Evolutionary conservation across 1,140 invertebrate species (phyloP), one percentile per base, ranked within the genome.

Genomic region (Scaptomyza montana): DNA sequence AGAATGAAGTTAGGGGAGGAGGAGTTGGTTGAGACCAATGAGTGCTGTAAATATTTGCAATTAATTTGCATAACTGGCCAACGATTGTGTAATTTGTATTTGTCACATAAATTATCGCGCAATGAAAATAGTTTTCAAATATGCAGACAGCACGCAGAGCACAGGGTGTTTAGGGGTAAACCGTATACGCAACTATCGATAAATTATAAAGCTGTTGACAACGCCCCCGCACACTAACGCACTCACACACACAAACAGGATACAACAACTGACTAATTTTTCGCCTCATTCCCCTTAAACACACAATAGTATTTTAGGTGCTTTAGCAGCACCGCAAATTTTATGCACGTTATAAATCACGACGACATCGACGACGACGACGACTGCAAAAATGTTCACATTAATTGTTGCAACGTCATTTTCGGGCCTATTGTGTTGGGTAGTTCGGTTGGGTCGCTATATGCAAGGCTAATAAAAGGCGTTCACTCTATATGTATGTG

Each of bases 351-450:
- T 86, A 86, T 86, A 86, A 86, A 86, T 86, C 82, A 86, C 82
- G 64, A 61, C 65, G 47, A 66, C 43, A 33, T 45, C 77, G 47
- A 43, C 61, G 61, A 45, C 60, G 47, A 80, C 78, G 55, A 13
- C 80, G 78, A 86, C 79, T 87, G 82, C 75, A 80, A 82, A 86
- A 86, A 85, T 86, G 82, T 86, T 86, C 84, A 87, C 82, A 86
- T 86, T 86, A 86, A 86, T 86, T 87, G 82, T 87, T 86, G 82
- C 82, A 86, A 86, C 78, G 82, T 86, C 82, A 86, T 86, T 86
- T 86, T 87, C 62, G 82, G 82, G 82, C 82, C 82, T 86, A 86
- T 86, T 86, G 84, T 86, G 53, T 67, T 64, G 51, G 50, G 19
- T 54, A 68, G 70, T 73, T 75, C 43, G 64, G 53, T 45, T 62